A percentile compares a stretch with the other conserved stretches of the same genome.
Evolutionary conservation across 1,140 invertebrate species (phyloP).

Genomic region (Macrosteles quadrilineatus): DNA sequence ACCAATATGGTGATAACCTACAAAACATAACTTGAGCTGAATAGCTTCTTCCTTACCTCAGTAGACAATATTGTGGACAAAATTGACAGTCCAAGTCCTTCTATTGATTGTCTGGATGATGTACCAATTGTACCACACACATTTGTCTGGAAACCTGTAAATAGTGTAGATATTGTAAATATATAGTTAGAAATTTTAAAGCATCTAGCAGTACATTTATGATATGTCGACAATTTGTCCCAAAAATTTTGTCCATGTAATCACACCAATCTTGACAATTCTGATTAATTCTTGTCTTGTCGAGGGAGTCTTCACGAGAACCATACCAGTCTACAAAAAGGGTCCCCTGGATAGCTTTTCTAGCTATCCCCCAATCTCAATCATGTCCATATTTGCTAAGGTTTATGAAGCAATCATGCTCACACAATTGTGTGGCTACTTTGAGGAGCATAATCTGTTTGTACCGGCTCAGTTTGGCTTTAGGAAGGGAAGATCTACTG

Average conservation of each 20-base stretch:
- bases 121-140: too few species aligned
- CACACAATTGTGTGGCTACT: background rate
- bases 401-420: background rate
- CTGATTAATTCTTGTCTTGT: background rate
- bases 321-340: background rate
- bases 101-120: too few species aligned
- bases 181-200: constrained; percentile 6
- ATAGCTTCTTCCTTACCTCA: too few species aligned
- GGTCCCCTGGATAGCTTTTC: background rate
- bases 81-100: too few species aligned
- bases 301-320: background rate
- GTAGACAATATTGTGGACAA: too few species aligned
- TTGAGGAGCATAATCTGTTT: background rate
- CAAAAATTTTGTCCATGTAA: background rate
- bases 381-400: background rate
- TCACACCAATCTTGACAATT: background rate
- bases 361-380: background rate
- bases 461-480: background rate
- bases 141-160: too few species aligned
- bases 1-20: too few species aligned
- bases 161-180: too few species aligned
- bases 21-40: too few species aligned
- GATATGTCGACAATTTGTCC: background rate
- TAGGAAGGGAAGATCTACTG: background rate
- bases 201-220: background rate